Percentiles rank a stretch among this genome's conserved stretches.
phyloP scores from a whole-genome alignment of 2,113 vertebrate species.

The Blennius ocellaris region DNA sequence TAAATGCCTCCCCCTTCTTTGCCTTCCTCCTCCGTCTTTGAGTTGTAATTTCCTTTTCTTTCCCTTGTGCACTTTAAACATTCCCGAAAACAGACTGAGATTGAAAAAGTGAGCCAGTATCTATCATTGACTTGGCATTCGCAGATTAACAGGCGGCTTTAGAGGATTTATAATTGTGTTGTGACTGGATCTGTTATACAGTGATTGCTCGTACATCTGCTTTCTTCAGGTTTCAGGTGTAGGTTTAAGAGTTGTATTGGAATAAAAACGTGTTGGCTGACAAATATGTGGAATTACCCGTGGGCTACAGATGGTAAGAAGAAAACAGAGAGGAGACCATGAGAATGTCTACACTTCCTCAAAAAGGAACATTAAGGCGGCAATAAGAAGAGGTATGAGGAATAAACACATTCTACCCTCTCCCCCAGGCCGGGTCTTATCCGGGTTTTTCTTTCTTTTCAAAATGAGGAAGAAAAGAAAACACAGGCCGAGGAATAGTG shows the following conservation, averaged over 20 bases:
- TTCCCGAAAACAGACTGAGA: slow-evolving; percentile 72
- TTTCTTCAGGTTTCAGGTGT: slow-evolving; percentile 24
- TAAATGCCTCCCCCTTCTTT: slow-evolving; percentile 49
- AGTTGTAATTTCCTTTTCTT: slow-evolving; percentile 73
- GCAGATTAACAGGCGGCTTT: slow-evolving; percentile 49
- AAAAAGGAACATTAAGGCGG: slow-evolving; percentile 43
- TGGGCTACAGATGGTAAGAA: slow-evolving; percentile 14
- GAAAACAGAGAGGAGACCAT: slow-evolving; percentile 23
- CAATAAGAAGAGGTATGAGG: slow-evolving; percentile 23
- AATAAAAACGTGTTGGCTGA: slow-evolving; percentile 47
- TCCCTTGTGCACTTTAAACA: slow-evolving; percentile 70
- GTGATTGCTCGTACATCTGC: slow-evolving; percentile 37
- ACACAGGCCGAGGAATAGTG: slow-evolving; percentile 36
- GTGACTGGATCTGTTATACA: slow-evolving; percentile 14
- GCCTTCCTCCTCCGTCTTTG: slow-evolving; percentile 48
- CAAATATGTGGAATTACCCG: slow-evolving; percentile 30
- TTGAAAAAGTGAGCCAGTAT: slow-evolving; percentile 41
- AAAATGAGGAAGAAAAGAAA: slow-evolving; percentile 63
- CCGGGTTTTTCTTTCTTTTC: slow-evolving; percentile 36
- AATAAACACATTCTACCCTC: slow-evolving; percentile 32
- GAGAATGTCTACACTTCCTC: slow-evolving; percentile 34
- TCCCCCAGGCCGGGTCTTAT: slow-evolving; percentile 30
- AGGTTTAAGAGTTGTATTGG: slow-evolving; percentile 29
- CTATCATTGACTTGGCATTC: slow-evolving; percentile 47
- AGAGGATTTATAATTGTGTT: slow-evolving; percentile 35